Conservation (phyloP, 2,888 invertebrate species). For the Sphaerophoria rueppellii region DNA sequence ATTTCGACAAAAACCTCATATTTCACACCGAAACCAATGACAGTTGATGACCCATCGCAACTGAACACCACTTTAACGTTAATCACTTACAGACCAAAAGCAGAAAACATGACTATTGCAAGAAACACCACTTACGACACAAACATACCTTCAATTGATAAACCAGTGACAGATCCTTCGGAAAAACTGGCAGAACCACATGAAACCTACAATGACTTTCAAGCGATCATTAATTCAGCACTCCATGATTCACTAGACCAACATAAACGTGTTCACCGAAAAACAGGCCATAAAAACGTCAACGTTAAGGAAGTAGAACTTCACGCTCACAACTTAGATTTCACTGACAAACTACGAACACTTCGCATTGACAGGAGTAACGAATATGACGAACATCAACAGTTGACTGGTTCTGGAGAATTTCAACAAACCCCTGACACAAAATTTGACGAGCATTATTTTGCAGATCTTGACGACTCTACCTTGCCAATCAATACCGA, state of each 20-base stretch:
- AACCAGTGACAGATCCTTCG: neutral
- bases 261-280: constrained; percentile 54
- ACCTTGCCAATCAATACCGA: constrained; percentile 26
- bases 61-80: too few relatives aligned
- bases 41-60: too few relatives aligned
- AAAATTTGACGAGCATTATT: constrained; percentile 60
- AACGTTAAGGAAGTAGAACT: constrained; percentile 44
- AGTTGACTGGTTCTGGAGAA: neutral
- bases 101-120: too few relatives aligned
- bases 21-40: neutral
- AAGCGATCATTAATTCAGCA: constrained; percentile 55
- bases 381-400: constrained; percentile 3
- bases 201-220: constrained; percentile 51
- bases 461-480: constrained; percentile 38
- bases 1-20: neutral
- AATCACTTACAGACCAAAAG: too few relatives aligned
- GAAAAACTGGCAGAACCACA: constrained; percentile 27
- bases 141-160: neutral
- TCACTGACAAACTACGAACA: constrained; percentile 57
- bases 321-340: constrained; percentile 31
- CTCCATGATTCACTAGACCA: constrained; percentile 50
- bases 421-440: neutral
- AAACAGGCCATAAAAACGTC: neutral
- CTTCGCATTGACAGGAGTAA: constrained; percentile 22
- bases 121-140: too few relatives aligned